Base-by-base conservation (phyloP, 2,888 invertebrate genomes). In the Dicranocentrus wangi region DNA sequence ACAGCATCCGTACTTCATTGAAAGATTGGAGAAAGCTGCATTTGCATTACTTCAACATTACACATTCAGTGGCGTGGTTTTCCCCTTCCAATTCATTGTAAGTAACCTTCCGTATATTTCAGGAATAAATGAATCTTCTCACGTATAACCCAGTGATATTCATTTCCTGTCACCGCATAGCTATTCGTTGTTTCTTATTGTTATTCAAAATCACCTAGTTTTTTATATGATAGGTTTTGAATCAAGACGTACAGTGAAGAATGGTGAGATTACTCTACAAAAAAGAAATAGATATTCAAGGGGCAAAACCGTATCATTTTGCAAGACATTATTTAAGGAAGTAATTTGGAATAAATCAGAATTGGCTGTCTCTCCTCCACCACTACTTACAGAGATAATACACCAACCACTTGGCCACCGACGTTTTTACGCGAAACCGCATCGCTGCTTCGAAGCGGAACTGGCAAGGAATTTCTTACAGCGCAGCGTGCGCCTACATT, bases 331-430 rank as follows among this genome's bases (percentile, higher is more conserved):
- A 66, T 43, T 66, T 66, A 66, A 47, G 66, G 47, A 66, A 66
- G 66, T 66, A 23, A 66, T 66, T 66, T 47, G 25, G 51, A 66
- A 43, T 66, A 66, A 66, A 66, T 66, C 66, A 66, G 66, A 66
- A 66, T 66, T 51, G 66, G 51, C 47, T 51, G 27, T 66, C 27
- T 25, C 17, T 13, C 27, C 17, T 27, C 63, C 63, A 42, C 32
- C 32, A 10, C 32, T 32, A 32, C 32, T 7, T 32, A 32, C 32
- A 32, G 32, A n/a, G n/a, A n/a, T n/a, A n/a, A n/a, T n/a, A n/a
- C n/a, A n/a, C n/a, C 39, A 39, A 39, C 39, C 39, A 39, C 13
- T 39, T 13, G 13, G 13, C 7, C 39, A 39, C 39, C 39, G 13
- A 13, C 39, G n/a, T 39, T 39, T 39, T 39, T 39, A 7, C 39